Evolutionary conservation across 2,888 invertebrate species (phyloP).

Genomic region (Colletes collaris): DNA sequence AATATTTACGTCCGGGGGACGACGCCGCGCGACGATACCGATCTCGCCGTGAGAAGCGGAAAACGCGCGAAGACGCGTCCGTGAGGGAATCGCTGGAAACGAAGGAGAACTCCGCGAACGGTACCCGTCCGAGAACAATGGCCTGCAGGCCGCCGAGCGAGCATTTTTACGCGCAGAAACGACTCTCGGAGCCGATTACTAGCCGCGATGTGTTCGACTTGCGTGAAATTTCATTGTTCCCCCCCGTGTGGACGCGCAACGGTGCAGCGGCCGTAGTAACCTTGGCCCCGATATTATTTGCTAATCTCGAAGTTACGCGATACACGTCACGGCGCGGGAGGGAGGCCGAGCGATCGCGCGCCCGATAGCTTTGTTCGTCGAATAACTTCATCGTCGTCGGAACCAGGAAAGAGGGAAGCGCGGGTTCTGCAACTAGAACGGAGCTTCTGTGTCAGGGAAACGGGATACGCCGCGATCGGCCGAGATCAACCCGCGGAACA

Average conservation of each 20-base stretch:
- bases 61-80: slow-evolving; percentile 67
- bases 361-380: slow-evolving; percentile 62
- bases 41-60: slow-evolving; percentile 73
- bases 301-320: slow-evolving; percentile 69
- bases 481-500: too few species aligned
- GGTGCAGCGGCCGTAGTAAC: slow-evolving; percentile 72
- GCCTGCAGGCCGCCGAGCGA: slow-evolving; percentile 63
- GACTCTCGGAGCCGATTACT: slow-evolving; percentile 37
- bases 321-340: slow-evolving; percentile 26
- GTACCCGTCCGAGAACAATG: slow-evolving; percentile 53
- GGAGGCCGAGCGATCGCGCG: slow-evolving; percentile 37
- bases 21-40: slow-evolving; percentile 46
- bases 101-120: slow-evolving; percentile 53
- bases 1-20: slow-evolving; percentile 44
- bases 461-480: not conserved
- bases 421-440: slow-evolving; percentile 37
- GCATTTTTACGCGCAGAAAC: slow-evolving; percentile 72
- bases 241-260: slow-evolving; percentile 51
- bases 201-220: slow-evolving; percentile 53
- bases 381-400: slow-evolving; percentile 49
- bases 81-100: slow-evolving; percentile 64
- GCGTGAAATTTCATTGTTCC: slow-evolving; percentile 73
- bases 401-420: slow-evolving; percentile 49
- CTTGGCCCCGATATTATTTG: slow-evolving; percentile 80
- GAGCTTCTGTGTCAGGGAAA: slow-evolving; percentile 13